phyloP scores from a whole-genome alignment of 2,113 vertebrate genomes.

The Embiotoca jacksoni region DNA sequence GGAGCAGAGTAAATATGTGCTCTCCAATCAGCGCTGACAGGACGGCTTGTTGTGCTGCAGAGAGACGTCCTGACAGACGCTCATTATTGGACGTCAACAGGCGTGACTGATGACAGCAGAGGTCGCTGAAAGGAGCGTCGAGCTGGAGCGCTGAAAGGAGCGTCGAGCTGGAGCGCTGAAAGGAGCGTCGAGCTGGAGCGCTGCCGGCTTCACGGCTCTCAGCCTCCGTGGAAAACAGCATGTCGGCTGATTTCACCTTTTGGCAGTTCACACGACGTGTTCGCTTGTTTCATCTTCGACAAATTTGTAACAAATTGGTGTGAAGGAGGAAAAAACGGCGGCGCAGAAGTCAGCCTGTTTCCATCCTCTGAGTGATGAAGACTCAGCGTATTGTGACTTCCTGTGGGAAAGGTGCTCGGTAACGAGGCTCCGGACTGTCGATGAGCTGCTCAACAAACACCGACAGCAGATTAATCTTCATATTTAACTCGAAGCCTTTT shows the following conservation, averaged over 20 bases:
- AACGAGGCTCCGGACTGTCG: constrained; percentile 21
- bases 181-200: constrained; percentile 74
- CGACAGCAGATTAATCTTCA: constrained; percentile 2
- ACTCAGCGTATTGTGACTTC: constrained; percentile 43
- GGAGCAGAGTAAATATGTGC: constrained; percentile 81
- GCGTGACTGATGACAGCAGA: constrained; percentile 82
- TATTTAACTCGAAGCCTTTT: constrained; percentile 9
- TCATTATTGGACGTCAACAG: constrained; percentile 83
- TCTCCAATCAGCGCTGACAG: constrained; percentile 77
- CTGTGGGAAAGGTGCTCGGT: constrained; percentile 66
- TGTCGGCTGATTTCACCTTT: constrained; percentile 76
- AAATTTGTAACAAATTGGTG: constrained; percentile 75
- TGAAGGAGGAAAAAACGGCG: constrained; percentile 34
- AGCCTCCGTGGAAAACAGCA: constrained; percentile 74
- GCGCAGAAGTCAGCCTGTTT: constrained; percentile 39
- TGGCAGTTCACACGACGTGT: constrained; percentile 66
- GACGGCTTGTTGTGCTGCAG: constrained; percentile 63
- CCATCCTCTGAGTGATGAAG: constrained; percentile 44
- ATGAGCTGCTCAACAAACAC: constrained; percentile 5
- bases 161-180: constrained; percentile 73
- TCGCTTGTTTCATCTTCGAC: constrained; percentile 75
- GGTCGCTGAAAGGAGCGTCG: constrained; percentile 77
- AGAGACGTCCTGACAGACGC: constrained; percentile 74
- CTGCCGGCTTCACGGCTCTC: constrained; percentile 73
- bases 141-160: constrained; percentile 64